Evolutionary conservation across 2,797 vertebrate genomes (phyloP).

Genomic region (Scyliorhinus canicula): DNA sequence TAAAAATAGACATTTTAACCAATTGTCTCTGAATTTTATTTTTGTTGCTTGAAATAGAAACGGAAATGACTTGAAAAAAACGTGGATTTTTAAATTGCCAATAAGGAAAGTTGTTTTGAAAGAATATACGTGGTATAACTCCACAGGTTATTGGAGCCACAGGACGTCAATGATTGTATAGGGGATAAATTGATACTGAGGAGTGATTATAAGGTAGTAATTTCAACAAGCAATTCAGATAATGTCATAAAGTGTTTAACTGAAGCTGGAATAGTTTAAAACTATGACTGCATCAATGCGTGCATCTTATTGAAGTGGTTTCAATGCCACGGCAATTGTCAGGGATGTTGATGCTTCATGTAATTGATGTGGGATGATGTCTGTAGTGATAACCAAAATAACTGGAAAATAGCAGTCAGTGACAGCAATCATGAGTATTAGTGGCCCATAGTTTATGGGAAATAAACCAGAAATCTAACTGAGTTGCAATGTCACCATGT

Average conservation of each 20-base stretch:
- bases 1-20: neutral
- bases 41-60: neutral
- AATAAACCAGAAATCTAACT: neutral
- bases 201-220: neutral
- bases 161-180: too few species aligned
- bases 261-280: neutral
- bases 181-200: neutral
- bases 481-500: neutral
- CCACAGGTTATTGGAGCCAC: neutral
- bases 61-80: neutral
- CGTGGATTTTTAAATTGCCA: neutral
- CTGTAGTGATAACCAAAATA: neutral
- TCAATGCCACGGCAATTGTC: neutral
- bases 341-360: neutral
- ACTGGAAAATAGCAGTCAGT: constrained; percentile 6
- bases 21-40: neutral
- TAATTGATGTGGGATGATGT: neutral
- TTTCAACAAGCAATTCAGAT: neutral
- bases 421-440: neutral
- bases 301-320: neutral
- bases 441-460: neutral
- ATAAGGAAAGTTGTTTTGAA: neutral
- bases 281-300: neutral
- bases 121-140: neutral
- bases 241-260: neutral